Evolutionary conservation across 2,888 invertebrate species (phyloP).

Genomic region (Platerodrilus igneus): DNA sequence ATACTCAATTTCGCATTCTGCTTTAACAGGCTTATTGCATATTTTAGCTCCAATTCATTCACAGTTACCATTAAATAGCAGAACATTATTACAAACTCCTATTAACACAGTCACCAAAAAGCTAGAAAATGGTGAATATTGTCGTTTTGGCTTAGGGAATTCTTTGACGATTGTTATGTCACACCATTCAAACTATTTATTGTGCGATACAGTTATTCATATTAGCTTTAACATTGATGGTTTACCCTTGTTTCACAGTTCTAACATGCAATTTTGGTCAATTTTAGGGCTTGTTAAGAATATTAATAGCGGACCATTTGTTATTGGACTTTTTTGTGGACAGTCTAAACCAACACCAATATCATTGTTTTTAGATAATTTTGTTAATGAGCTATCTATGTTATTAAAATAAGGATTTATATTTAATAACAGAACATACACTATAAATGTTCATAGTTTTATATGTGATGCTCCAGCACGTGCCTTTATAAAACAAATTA

Average conservation of each 20-base stretch:
- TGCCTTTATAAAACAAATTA: too few relatives aligned
- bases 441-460: too few relatives aligned
- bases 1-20: conserved; percentile 17
- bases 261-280: conserved; percentile 1
- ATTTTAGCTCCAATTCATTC: conserved; percentile 17
- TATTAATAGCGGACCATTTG: conserved; percentile 12
- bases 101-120: conserved; percentile 4
- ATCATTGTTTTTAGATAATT: too few relatives aligned
- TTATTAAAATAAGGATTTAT: too few relatives aligned
- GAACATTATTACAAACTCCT: conserved; percentile 19
- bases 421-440: too few relatives aligned
- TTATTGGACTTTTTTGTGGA: conserved; percentile 25
- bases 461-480: too few relatives aligned
- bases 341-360: conserved; percentile 25
- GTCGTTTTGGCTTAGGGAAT: conserved; percentile 10
- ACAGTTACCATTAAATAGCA: conserved; percentile 20
- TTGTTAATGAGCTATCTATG: too few relatives aligned
- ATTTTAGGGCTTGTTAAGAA: conserved; percentile 10
- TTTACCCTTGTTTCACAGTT: conserved; percentile 7
- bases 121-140: conserved; percentile 12
- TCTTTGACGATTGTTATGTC: neutral
- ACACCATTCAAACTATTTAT: neutral
- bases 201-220: neutral
- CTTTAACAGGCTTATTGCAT: conserved; percentile 17
- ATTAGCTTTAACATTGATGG: conserved; percentile 5